A percentile compares a stretch with the other conserved stretches of the same genome.
Conservation (phyloP, 2,888 invertebrate species). For the Pasiphila rectangulata region DNA sequence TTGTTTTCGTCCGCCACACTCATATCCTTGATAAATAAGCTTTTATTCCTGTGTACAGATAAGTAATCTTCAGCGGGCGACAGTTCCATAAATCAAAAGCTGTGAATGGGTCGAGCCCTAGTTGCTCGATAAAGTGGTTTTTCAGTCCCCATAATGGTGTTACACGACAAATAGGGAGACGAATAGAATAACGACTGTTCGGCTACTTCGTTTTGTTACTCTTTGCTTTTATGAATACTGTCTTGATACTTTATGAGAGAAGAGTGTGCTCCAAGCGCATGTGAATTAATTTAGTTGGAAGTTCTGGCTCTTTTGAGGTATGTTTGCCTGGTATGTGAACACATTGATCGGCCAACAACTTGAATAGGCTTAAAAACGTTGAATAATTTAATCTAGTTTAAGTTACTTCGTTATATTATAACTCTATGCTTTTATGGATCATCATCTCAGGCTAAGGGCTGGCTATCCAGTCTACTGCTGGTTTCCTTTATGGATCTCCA, state of each 20-base stretch:
- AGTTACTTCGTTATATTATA: too few relatives aligned
- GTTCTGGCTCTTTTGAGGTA: not conserved
- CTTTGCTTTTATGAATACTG: too few relatives aligned
- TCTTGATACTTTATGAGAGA: conserved; percentile 8
- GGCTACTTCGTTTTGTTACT: conserved; percentile 18
- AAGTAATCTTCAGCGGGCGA: conserved; percentile 62
- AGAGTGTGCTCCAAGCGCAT: not conserved
- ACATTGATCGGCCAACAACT: too few relatives aligned
- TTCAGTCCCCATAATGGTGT: conserved; percentile 32
- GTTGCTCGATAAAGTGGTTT: conserved; percentile 33
- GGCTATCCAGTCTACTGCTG: too few relatives aligned
- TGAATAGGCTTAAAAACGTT: too few relatives aligned
- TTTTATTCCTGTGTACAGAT: conserved; percentile 59
- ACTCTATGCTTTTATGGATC: too few relatives aligned
- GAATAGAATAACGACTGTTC: conserved; percentile 26
- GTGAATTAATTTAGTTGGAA: not conserved
- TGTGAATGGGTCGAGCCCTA: conserved; percentile 60
- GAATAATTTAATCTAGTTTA: too few relatives aligned
- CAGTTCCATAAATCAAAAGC: conserved; percentile 71
- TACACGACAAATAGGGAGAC: conserved; percentile 28
- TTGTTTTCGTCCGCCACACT: conserved; percentile 42
- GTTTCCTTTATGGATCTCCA: too few relatives aligned
- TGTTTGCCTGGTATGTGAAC: not conserved
- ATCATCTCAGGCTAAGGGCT: too few relatives aligned
- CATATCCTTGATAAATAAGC: conserved; percentile 59